Evolutionary conservation across 2,797 vertebrate species (phyloP).

Genomic region (Chaunax sp.): DNA sequence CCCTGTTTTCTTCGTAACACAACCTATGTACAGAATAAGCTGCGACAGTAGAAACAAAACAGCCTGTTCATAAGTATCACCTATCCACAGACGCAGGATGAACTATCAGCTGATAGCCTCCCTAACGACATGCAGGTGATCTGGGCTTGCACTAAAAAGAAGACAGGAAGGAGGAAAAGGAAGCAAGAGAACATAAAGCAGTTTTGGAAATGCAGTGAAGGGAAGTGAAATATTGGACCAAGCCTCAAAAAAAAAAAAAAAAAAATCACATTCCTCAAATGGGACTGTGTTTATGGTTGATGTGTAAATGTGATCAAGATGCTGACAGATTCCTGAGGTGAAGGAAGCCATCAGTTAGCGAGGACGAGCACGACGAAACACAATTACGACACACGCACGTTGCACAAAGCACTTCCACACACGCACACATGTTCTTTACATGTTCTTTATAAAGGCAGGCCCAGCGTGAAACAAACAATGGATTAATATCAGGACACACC

Average conservation of each 20-base stretch:
- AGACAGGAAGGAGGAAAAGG: neutral
- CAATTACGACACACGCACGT: constrained; percentile 38
- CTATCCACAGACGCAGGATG: constrained; percentile 34
- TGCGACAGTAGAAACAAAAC: constrained; percentile 42
- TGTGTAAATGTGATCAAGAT: constrained; percentile 26
- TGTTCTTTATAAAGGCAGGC: constrained; percentile 53
- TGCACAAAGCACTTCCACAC: constrained; percentile 50
- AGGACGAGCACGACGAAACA: constrained; percentile 46
- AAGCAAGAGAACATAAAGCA: constrained; percentile 21
- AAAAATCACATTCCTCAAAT: constrained; percentile 35
- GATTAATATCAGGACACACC: constrained; percentile 36
- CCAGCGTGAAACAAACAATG: constrained; percentile 43
- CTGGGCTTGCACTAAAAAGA: constrained; percentile 5
- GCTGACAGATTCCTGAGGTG: constrained; percentile 42
- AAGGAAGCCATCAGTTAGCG: constrained; percentile 15
- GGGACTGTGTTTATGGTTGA: constrained; percentile 17
- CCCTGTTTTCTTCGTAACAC: constrained; percentile 30
- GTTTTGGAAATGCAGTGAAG: constrained; percentile 15
- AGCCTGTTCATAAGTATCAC: constrained; percentile 50
- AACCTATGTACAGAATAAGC: constrained; percentile 49
- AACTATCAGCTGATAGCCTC: constrained; percentile 34
- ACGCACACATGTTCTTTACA: constrained; percentile 25
- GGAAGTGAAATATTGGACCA: constrained; percentile 30
- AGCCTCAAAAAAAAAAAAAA: neutral
- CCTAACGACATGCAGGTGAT: constrained; percentile 21